Base-by-base conservation (phyloP, 1,140 invertebrate species). In the Brachionus sp. region DNA sequence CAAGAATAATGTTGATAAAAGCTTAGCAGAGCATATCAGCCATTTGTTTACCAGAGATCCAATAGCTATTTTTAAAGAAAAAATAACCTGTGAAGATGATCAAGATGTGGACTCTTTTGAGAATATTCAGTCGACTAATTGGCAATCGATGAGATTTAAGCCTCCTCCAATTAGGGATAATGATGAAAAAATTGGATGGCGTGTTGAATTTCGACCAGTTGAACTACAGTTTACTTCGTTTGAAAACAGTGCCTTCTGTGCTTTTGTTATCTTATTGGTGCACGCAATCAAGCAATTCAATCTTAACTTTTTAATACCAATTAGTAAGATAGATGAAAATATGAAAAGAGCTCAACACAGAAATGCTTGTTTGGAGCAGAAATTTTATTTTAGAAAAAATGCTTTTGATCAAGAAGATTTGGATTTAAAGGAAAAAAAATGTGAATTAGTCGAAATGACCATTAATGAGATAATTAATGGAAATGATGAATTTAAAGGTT, bases 111-210 rank as follows among this genome's bases (percentile, higher is more conserved):
- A 95, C 83, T 85, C 62, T 23, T 77, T 83, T 73, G 42, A 96
- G 94, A 99, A 98, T 87, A 98, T 99, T 86, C 98, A 99, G 89
- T 98, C 97, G 0, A 99, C 98, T 5, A 99, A 99, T 90, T 99
- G 98, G 98, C 97, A 99, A 91, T 98, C 97, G 7, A 98, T 99
- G 97, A 91, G 98, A 16, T 99, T 99, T 89, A 99, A 99, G 89
- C 95, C 96, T 62, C 97, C 98, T 82, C 89, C 90, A 12, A 95
- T 95, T 6, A 86, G 87, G 87, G 97, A 95, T 10, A 92, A 88
- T 13, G 86, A 88, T 77, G 87, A 86, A 75, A 84, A 93, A 50
- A 98, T 99, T 88, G 97, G 98, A 16, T 99, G 98, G 98, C 91
- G 98, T 84, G 98, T 99, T 2, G 98, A 99, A 90, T 99, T 99